phyloP scores from a whole-genome alignment of 2,113 vertebrate species.

The Condylura cristata region DNA sequence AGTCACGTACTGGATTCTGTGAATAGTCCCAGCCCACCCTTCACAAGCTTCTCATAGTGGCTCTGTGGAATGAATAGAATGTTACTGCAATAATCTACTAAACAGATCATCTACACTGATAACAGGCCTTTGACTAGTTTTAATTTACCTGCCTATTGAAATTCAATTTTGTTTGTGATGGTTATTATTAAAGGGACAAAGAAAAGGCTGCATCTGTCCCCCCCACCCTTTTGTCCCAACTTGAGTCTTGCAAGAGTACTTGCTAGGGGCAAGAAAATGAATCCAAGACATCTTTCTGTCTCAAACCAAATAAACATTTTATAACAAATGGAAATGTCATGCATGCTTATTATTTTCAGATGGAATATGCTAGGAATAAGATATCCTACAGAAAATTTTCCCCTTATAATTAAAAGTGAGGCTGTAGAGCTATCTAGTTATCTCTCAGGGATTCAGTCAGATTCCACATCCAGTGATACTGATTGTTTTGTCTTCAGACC shows the following conservation, averaged over 20 bases:
- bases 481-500: conserved; percentile 7
- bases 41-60: not conserved
- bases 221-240: not conserved
- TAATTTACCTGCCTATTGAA: conserved; percentile 49
- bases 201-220: not conserved
- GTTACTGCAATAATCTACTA: not conserved
- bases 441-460: conserved; percentile 2
- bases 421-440: not conserved
- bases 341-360: conserved; percentile 17
- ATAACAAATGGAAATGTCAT: not conserved
- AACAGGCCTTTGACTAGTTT: not conserved
- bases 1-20: conserved; percentile 12
- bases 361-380: not conserved
- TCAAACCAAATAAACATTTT: conserved; percentile 33
- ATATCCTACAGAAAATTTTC: not conserved
- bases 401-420: conserved; percentile 8
- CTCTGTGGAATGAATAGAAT: conserved; percentile 22
- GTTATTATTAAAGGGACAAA: conserved; percentile 57
- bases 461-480: not conserved
- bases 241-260: conserved; percentile 39
- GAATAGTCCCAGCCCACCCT: not conserved
- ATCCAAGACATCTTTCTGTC: conserved; percentile 1
- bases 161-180: conserved; percentile 27
- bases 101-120: not conserved
- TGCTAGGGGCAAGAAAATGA: conserved; percentile 43